Evolutionary conservation across 2,797 vertebrate species (phyloP).

Genomic region (Lithobates sylvaticus): DNA sequence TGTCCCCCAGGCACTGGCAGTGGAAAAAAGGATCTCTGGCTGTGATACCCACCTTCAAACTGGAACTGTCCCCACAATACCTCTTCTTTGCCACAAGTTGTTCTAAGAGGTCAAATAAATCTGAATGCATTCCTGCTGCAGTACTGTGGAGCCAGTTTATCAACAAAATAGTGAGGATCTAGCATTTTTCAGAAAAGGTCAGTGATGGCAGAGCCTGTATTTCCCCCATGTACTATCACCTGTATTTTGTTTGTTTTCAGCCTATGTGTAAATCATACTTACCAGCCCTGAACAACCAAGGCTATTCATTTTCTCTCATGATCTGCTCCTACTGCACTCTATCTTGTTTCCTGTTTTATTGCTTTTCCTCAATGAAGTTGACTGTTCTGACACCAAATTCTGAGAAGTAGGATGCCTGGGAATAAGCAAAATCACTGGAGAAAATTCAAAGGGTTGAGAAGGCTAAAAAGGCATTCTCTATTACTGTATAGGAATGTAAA

Average conservation of each 20-base stretch:
- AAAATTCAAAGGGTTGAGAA: not conserved
- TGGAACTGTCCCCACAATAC: too few species aligned
- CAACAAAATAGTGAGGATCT: not conserved
- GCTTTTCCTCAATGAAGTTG: not conserved
- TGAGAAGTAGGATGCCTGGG: not conserved
- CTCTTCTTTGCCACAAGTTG: too few species aligned
- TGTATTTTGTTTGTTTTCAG: not conserved
- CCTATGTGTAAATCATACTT: not conserved
- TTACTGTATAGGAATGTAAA: too few species aligned
- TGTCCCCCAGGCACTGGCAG: too few species aligned
- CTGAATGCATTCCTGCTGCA: not conserved
- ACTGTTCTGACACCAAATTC: not conserved
- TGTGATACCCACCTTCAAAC: too few species aligned
- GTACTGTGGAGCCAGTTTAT: not conserved
- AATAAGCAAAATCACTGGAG: too few species aligned
- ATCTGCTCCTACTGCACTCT: not conserved
- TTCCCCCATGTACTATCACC: not conserved
- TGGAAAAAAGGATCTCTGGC: too few species aligned
- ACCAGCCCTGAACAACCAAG: not conserved
- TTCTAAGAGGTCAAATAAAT: not conserved
- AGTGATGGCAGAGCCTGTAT: not conserved
- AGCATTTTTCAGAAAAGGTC: not conserved
- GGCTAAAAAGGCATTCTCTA: not conserved
- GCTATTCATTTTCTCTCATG: not conserved
- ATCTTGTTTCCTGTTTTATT: not conserved